Evolutionary conservation across 2,113 vertebrate genomes (phyloP), one percentile per base, ranked within the genome.

Genomic region (Grus americana): DNA sequence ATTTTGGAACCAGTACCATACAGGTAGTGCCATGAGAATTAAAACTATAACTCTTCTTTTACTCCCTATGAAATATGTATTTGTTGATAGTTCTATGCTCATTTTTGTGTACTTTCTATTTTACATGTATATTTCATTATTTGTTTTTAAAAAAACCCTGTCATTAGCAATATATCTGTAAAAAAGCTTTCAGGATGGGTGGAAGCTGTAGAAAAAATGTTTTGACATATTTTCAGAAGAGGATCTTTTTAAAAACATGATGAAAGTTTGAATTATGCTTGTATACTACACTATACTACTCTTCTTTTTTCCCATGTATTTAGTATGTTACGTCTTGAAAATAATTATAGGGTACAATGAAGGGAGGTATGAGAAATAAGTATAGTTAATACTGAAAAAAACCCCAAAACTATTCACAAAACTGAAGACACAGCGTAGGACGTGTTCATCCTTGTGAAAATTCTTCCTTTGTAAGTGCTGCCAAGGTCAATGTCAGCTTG

Each of bases 391-490:
- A 75, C 21, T 50, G 23, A 54, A 96, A 88, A 86, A 78, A 72
- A 74, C 15, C 27, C 8, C 49, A 83, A 73, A 54, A 42, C 49
- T 68, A 34, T 57, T 95, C 80, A 76, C 47, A 38, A 65, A 83
- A 73, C 29, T 91, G 94, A 95, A 95, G 58, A 81, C 49, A 88
- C 57, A 70, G 58, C 0, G 0, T 90, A 67, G 3, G 59, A 96
- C 30, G 17, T 92, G 87, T 88, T 97, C 91, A 91, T 92, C 94
- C 81, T 91, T 79, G 89, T 96, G 91, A 95, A 86, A 92, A 91
- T 92, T 92, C 87, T 92, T 82, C 84, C 58, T 93, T 94, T 96
- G 66, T 87, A 92, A 95, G 54, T 90, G 86, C 74, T 95, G 95
- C 87, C 94, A 96, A 93, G 87, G 92, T 92, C 95, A 95, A 62